These are phyloP conservation scores for Papilio glaucus DNA, from an alignment of 1,140 invertebrate genomes.

Conservation along the genomic window DNA sequence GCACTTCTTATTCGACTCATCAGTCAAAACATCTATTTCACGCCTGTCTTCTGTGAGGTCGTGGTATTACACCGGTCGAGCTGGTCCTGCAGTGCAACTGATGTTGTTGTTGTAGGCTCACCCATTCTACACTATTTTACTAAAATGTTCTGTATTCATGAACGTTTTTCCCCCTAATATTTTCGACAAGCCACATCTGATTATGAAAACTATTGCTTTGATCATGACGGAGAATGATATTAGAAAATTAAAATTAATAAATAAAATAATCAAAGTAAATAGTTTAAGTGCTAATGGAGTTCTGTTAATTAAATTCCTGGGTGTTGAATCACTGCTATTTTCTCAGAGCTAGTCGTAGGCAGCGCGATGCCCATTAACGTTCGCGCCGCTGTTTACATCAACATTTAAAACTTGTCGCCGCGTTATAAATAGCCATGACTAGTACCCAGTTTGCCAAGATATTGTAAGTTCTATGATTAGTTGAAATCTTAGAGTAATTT, in stretches of 20 bases:
- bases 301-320: slow-evolving; percentile 23
- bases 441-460: slow-evolving; percentile 29
- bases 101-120: too few species aligned
- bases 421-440: slow-evolving; percentile 58
- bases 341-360: slow-evolving; percentile 8
- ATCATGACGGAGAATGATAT: not conserved
- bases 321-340: slow-evolving; percentile 26
- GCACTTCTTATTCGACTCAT: too few species aligned
- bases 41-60: too few species aligned
- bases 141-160: too few species aligned
- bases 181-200: too few species aligned
- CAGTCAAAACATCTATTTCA: too few species aligned
- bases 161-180: too few species aligned
- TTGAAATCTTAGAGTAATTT: slow-evolving; percentile 14
- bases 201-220: too few species aligned
- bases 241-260: not conserved
- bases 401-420: slow-evolving; percentile 46
- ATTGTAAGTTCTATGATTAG: slow-evolving; percentile 18
- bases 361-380: slow-evolving; percentile 38
- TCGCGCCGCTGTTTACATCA: slow-evolving; percentile 40
- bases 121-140: too few species aligned
- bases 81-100: too few species aligned
- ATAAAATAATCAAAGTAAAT: slow-evolving; percentile 7
- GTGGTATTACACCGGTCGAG: too few species aligned
- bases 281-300: slow-evolving; percentile 6